Evolutionary conservation across 2,113 vertebrate species (phyloP).

Genomic region (Lasiurus borealis): DNA sequence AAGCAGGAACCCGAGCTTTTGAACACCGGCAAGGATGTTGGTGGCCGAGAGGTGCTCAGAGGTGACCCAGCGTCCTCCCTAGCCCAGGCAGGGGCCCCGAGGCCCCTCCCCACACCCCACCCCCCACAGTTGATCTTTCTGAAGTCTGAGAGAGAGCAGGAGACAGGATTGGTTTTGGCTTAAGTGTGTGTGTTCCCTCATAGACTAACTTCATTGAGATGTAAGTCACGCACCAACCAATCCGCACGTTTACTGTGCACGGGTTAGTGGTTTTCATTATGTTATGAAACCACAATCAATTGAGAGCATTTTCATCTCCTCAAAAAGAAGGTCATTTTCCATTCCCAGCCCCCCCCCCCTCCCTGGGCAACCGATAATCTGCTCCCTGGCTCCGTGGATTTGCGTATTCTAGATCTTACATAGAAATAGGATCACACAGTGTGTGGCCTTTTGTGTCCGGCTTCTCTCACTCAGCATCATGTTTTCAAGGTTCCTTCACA

Average conservation of each 20-base stretch:
- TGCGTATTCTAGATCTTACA: neutral
- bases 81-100: neutral
- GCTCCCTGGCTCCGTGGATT: neutral
- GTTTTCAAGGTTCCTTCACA: neutral
- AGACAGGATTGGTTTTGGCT: neutral
- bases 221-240: neutral
- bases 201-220: neutral
- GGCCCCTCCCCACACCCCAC: too few species aligned
- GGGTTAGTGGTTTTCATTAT: neutral
- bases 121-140: neutral
- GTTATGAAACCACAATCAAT: neutral
- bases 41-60: neutral
- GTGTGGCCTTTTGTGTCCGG: too few species aligned
- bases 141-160: neutral
- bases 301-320: neutral
- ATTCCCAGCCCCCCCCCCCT: neutral
- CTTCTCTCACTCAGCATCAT: neutral
- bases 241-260: neutral
- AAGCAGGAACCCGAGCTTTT: slow-evolving; percentile 26
- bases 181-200: neutral
- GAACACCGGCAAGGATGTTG: neutral
- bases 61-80: neutral
- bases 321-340: neutral
- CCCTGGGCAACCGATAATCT: neutral
- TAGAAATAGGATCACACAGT: neutral